Percentiles rank a stretch among this genome's conserved stretches.
Evolutionary conservation across 2,888 invertebrate species (phyloP).

Genomic region (Polylopha cassiicola): DNA sequence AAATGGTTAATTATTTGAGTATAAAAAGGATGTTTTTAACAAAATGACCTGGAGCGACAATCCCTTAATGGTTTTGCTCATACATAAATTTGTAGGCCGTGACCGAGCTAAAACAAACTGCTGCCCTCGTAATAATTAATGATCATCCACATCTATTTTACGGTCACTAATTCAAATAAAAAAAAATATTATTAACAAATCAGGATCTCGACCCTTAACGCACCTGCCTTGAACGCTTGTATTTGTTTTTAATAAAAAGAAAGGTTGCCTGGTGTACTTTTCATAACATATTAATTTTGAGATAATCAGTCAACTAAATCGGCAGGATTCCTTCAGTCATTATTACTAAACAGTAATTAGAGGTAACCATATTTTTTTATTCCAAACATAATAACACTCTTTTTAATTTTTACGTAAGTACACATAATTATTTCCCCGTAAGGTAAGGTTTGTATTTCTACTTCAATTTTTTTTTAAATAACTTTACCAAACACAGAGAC

Average conservation of each 20-base stretch:
- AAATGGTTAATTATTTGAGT: constrained; percentile 7
- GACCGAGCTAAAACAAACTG: constrained; percentile 72
- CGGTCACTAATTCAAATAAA: constrained; percentile 48
- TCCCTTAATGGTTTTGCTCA: constrained; percentile 65
- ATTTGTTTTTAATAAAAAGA: constrained; percentile 18
- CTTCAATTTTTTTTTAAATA: too few relatives aligned
- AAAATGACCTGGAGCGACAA: constrained; percentile 59
- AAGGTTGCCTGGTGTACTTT: constrained; percentile 11
- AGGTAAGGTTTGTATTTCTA: too few relatives aligned
- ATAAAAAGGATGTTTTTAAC: constrained; percentile 13
- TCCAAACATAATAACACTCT: too few relatives aligned
- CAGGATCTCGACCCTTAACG: constrained; percentile 40
- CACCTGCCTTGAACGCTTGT: constrained; percentile 46
- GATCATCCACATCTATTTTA: constrained; percentile 69
- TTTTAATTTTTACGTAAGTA: too few relatives aligned
- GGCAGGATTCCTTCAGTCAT: not conserved
- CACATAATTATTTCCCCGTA: too few relatives aligned
- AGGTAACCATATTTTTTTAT: too few relatives aligned
- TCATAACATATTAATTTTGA: constrained; percentile 23
- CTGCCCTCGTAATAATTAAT: constrained; percentile 64
- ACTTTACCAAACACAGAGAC: too few relatives aligned
- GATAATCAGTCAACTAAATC: too few relatives aligned
- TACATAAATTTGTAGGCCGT: constrained; percentile 68
- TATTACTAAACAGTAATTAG: constrained; percentile 1
- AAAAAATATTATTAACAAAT: constrained; percentile 62